Percentiles rank a stretch among this genome's conserved stretches.
Conservation (phyloP, 2,797 vertebrate species). For the Nothura maculosa region DNA sequence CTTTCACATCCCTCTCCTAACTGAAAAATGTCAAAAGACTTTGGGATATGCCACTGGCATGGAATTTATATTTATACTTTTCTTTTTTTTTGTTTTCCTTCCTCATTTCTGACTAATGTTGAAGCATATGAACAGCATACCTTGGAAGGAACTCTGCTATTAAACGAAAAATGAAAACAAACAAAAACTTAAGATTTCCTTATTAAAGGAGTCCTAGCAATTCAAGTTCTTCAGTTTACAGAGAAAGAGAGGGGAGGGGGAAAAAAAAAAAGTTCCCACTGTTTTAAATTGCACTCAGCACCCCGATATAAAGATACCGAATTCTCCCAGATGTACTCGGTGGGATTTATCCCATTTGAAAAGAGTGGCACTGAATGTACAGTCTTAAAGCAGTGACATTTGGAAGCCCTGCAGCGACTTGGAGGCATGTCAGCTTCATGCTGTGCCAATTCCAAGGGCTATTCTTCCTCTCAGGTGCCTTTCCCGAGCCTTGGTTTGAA, state of each 20-base stretch:
- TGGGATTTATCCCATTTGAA: constrained; percentile 29
- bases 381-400: background rate
- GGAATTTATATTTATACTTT: background rate
- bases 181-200: background rate
- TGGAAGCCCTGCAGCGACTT: background rate
- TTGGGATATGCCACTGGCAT: rapidly evolving
- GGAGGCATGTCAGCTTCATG: background rate
- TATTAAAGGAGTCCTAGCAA: background rate
- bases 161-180: constrained; percentile 5
- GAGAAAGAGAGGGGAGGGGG: background rate
- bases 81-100: background rate
- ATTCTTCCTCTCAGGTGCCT: background rate
- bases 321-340: background rate
- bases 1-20: background rate
- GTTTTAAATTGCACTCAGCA: background rate
- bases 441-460: rapidly evolving
- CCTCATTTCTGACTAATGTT: background rate
- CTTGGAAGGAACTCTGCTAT: background rate
- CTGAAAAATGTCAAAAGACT: background rate
- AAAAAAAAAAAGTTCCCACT: background rate
- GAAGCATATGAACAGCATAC: background rate
- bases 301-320: background rate
- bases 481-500: background rate
- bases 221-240: background rate
- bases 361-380: background rate